These are phyloP conservation scores for Centruroides vittatus DNA, from an alignment of 1,140 invertebrate species.

Conservation along the genomic window DNA sequence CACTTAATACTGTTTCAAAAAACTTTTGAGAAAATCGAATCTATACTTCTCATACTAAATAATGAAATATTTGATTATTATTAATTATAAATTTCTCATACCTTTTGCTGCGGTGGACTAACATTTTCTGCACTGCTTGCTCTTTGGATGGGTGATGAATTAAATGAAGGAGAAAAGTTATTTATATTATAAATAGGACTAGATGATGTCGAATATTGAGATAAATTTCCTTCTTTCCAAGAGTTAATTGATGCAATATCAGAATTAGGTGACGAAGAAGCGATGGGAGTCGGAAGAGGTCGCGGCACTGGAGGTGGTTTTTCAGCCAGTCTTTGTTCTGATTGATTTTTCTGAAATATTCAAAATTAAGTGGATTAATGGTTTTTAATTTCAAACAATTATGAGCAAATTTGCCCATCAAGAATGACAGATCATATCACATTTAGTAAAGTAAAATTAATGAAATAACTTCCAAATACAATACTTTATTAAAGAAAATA, in stretches of 20 bases:
- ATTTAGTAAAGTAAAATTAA: too few species aligned
- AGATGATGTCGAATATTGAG: neutral
- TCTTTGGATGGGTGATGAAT: neutral
- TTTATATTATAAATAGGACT: conserved; percentile 9
- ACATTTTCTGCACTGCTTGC: conserved; percentile 15
- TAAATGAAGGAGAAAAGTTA: too few species aligned
- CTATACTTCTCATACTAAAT: neutral
- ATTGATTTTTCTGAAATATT: neutral
- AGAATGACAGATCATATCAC: too few species aligned
- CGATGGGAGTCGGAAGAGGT: conserved; percentile 1
- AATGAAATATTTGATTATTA: neutral
- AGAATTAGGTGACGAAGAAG: conserved; percentile 3
- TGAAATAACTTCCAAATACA: too few species aligned
- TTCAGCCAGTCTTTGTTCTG: conserved; percentile 5
- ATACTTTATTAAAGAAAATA: too few species aligned
- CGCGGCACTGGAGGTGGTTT: conserved; percentile 11
- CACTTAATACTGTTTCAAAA: neutral
- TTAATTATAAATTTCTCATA: neutral
- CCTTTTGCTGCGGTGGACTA: conserved; percentile 8
- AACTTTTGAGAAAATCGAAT: neutral
- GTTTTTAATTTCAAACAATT: too few species aligned
- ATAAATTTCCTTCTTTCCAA: too few species aligned
- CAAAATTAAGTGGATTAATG: neutral
- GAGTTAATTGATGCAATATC: neutral
- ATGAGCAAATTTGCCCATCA: too few species aligned